These are phyloP conservation scores for Sebastes ruberrimus DNA, from an alignment of 2,797 vertebrate genomes.

Conservation along the genomic window DNA sequence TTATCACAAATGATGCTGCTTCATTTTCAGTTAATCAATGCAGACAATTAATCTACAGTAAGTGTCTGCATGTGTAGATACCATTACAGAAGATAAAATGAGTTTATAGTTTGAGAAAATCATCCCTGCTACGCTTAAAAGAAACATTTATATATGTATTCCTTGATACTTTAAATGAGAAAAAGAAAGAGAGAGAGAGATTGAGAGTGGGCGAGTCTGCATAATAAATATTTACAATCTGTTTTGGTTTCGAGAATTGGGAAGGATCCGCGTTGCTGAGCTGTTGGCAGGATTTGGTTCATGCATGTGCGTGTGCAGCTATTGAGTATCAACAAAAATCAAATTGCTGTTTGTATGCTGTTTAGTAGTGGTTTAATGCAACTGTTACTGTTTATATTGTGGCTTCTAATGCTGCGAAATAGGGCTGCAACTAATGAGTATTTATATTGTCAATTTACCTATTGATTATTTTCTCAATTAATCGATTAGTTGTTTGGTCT, in stretches of 20 bases:
- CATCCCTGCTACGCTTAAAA: not conserved
- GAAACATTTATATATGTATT: not conserved
- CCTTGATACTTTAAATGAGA: not conserved
- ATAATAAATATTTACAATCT: not conserved
- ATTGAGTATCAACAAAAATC: not conserved
- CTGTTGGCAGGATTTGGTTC: slow-evolving; percentile 11
- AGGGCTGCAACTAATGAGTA: no score
- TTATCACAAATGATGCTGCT: not conserved
- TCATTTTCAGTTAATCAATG: not conserved
- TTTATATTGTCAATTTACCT: no score
- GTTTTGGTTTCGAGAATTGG: slow-evolving; percentile 13
- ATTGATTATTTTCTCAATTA: no score
- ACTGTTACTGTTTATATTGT: not conserved
- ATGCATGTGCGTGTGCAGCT: not conserved
- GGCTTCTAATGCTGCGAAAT: not conserved
- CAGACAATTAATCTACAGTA: not conserved
- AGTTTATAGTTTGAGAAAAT: not conserved
- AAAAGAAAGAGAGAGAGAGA: not conserved
- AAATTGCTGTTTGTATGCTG: not conserved
- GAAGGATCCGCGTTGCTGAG: slow-evolving; percentile 5
- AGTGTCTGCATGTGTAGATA: not conserved
- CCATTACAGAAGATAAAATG: not conserved
- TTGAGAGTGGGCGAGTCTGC: not conserved
- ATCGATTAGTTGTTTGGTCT: no score
- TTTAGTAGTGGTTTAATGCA: not conserved